Conservation (phyloP, 2,888 invertebrate species). For the Gibbula magus region DNA sequence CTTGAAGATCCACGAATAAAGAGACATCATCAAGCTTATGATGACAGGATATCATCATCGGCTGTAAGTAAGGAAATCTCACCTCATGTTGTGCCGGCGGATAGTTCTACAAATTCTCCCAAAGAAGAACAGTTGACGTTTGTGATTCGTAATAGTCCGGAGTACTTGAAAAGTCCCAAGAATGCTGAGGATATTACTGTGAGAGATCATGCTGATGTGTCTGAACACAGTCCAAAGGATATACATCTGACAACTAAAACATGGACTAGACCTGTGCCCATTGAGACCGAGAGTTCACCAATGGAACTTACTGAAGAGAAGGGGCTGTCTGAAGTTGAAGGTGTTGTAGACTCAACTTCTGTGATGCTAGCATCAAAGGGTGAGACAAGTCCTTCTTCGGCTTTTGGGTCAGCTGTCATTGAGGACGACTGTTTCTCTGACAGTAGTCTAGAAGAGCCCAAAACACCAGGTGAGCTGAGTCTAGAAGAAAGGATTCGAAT, state of each 20-base stretch:
- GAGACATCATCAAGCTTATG: not conserved
- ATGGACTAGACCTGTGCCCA: slow-evolving; percentile 16
- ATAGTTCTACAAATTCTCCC: slow-evolving; percentile 20
- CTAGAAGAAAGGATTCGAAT: slow-evolving; percentile 94
- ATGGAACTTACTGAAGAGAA: not conserved
- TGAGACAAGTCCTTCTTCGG: slow-evolving; percentile 26
- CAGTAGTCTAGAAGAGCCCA: slow-evolving; percentile 49
- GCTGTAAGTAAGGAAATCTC: not conserved
- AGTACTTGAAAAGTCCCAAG: slow-evolving; percentile 12
- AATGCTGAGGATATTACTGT: not conserved
- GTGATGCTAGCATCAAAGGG: not conserved
- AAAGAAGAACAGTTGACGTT: slow-evolving; percentile 28
- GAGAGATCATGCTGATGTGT: slow-evolving; percentile 14
- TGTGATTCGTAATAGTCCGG: slow-evolving; percentile 21
- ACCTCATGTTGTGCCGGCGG: slow-evolving; percentile 23
- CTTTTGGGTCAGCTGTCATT: slow-evolving; percentile 42
- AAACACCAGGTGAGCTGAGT: slow-evolving; percentile 75
- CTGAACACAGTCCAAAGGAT: slow-evolving; percentile 21
- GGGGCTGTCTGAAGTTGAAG: not conserved
- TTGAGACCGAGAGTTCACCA: not conserved
- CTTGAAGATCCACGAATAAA: slow-evolving; percentile 49
- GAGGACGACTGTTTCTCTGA: slow-evolving; percentile 56
- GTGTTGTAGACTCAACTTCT: slow-evolving; percentile 23
- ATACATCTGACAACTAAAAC: not conserved
- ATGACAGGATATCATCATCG: slow-evolving; percentile 14